A percentile compares a stretch with the other conserved stretches of the same genome.
Evolutionary conservation across 2,888 invertebrate species (phyloP).

Genomic region (Eupithecia subfuscata): DNA sequence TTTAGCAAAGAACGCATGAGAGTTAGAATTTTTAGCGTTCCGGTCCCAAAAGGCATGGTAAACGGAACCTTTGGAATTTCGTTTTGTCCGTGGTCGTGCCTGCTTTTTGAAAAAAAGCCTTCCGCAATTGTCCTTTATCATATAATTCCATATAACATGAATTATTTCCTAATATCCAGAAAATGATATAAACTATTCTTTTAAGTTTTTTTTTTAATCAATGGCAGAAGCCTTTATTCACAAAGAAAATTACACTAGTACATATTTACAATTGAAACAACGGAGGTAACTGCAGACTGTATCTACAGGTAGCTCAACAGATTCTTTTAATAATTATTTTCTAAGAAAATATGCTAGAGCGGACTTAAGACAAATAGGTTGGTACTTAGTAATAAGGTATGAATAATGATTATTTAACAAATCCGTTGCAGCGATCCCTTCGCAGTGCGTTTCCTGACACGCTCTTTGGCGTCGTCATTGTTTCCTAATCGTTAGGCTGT

Average conservation of each 20-base stretch:
- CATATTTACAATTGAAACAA: too few relatives aligned
- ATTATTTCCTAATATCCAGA: not conserved
- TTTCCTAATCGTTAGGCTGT: conserved; percentile 23
- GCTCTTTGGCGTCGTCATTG: not conserved
- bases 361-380: not conserved
- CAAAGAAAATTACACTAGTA: too few relatives aligned
- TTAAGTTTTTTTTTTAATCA: too few relatives aligned
- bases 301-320: too few relatives aligned
- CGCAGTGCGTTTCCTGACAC: not conserved
- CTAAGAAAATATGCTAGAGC: not conserved
- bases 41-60: not conserved
- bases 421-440: not conserved
- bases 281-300: too few relatives aligned
- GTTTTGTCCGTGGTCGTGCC: not conserved
- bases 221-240: too few relatives aligned
- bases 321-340: too few relatives aligned
- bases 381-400: not conserved
- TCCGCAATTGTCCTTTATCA: not conserved
- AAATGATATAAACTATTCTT: not conserved
- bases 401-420: not conserved
- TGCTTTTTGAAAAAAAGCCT: not conserved
- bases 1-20: not conserved
- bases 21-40: not conserved
- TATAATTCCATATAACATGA: not conserved
- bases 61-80: not conserved